These are phyloP conservation scores for Hemichromis elongatus DNA, from an alignment of 2,113 vertebrate genomes.

Conservation along the genomic window DNA sequence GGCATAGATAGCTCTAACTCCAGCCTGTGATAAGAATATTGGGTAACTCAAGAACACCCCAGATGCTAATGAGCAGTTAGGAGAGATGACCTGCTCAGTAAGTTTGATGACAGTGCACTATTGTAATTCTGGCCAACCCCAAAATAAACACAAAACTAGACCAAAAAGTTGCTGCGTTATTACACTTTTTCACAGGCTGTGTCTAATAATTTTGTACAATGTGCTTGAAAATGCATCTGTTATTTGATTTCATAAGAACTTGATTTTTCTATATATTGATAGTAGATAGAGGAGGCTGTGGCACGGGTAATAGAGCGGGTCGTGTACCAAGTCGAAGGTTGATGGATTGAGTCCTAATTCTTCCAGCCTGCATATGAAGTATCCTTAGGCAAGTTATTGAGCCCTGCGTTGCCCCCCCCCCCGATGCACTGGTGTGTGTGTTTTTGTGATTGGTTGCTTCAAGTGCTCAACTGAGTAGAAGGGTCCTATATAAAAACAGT, in stretches of 20 bases:
- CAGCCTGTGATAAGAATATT: neutral
- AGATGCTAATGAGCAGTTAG: accelerated
- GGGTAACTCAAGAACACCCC: neutral
- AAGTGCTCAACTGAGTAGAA: neutral
- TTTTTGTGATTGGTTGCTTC: neutral
- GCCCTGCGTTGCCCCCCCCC: neutral
- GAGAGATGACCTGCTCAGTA: neutral
- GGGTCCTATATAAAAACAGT: neutral
- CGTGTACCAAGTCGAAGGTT: neutral
- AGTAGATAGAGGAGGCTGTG: neutral
- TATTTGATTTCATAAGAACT: neutral
- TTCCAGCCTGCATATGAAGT: neutral
- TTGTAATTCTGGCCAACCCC: neutral
- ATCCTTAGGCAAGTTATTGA: neutral
- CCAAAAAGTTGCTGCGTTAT: neutral
- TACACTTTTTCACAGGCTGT: neutral
- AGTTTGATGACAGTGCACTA: accelerated
- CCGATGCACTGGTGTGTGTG: neutral
- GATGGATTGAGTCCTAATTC: neutral
- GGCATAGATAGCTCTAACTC: accelerated
- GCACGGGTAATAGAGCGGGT: neutral
- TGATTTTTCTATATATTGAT: neutral
- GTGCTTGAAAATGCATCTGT: neutral
- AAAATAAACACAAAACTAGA: neutral
- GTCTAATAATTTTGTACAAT: accelerated